Evolutionary conservation across 2,888 invertebrate genomes (phyloP).

Genomic region (Tetanocera ferruginea): DNA sequence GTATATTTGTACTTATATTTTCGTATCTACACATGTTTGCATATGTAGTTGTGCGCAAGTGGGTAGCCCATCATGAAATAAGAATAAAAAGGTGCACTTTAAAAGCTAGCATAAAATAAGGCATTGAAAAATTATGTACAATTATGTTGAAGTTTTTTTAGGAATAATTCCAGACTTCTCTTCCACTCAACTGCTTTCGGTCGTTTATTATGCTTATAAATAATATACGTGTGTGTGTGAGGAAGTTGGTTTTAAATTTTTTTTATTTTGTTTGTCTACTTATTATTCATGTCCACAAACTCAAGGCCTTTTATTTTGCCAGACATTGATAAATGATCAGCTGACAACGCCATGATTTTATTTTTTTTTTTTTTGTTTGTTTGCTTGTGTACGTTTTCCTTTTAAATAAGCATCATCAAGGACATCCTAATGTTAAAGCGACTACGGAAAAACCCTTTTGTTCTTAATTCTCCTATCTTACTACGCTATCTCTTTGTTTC

Average conservation of each 20-base stretch:
- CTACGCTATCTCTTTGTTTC: not conserved
- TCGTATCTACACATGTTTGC: too few relatives aligned
- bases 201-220: too few relatives aligned
- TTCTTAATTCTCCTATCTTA: not conserved
- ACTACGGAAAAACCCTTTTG: not conserved
- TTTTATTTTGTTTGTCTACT: not conserved
- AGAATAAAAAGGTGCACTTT: not conserved
- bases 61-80: not conserved
- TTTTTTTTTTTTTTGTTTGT: not conserved
- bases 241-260: not conserved
- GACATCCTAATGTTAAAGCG: not conserved
- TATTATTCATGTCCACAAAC: not conserved
- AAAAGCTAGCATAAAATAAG: not conserved
- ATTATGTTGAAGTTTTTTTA: not conserved
- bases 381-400: not conserved
- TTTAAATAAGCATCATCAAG: not conserved
- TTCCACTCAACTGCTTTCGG: not conserved
- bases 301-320: not conserved
- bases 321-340: conserved; percentile 19
- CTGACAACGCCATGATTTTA: not conserved
- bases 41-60: not conserved
- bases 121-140: not conserved
- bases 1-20: too few relatives aligned
- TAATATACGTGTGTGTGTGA: not conserved
- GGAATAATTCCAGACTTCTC: not conserved